Conservation (phyloP, 64 coral and sea anemone genomes). For the Stylophora pistillata region DNA sequence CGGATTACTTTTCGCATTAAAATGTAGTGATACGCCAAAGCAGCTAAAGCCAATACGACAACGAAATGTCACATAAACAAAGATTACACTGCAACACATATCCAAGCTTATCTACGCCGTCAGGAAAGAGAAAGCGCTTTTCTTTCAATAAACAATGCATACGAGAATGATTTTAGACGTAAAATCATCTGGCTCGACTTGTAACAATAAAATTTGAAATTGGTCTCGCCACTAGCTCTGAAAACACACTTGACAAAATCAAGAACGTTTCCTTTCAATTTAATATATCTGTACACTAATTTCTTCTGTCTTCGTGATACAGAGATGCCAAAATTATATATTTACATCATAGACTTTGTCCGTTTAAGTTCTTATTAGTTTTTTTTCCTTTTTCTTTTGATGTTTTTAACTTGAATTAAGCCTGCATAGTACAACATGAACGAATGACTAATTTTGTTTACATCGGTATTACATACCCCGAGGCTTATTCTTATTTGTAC, state of each 20-base stretch:
- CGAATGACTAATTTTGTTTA: conserved; percentile 47
- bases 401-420: conserved; percentile 18
- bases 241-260: conserved; percentile 48
- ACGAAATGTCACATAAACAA: conserved; percentile 40
- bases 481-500: conserved; percentile 21
- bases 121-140: conserved; percentile 22
- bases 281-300: conserved; percentile 76
- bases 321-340: conserved; percentile 49
- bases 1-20: background rate
- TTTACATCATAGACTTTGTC: conserved; percentile 65
- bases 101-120: conserved; percentile 20
- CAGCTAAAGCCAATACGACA: conserved; percentile 14
- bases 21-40: background rate
- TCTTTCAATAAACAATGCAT: conserved; percentile 39
- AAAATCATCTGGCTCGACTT: conserved; percentile 59
- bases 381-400: conserved; percentile 23
- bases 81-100: background rate
- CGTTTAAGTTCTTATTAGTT: conserved; percentile 36
- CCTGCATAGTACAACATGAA: conserved; percentile 33
- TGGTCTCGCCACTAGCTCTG: background rate
- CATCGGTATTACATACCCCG: background rate
- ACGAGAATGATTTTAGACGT: conserved; percentile 3
- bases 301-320: conserved; percentile 41
- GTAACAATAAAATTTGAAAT: conserved; percentile 47
- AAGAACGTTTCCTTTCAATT: conserved; percentile 60